Conservation (phyloP, 2,797 vertebrate species). For the Siniperca undulata region DNA sequence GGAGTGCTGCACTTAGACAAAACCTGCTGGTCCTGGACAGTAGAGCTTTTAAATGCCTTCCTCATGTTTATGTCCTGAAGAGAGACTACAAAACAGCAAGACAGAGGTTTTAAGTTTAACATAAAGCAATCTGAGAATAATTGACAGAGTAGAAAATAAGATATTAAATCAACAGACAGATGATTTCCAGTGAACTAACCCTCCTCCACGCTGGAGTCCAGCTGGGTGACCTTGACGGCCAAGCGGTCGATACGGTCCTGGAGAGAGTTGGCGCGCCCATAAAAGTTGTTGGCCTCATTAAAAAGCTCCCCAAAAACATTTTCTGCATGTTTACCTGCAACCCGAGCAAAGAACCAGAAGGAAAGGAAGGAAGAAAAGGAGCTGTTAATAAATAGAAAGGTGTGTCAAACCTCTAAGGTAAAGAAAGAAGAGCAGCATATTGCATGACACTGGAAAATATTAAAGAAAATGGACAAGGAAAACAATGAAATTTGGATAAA, state of each 20-base stretch:
- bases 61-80: constrained; percentile 94
- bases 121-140: not conserved
- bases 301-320: constrained; percentile 94
- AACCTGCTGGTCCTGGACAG: constrained; percentile 92
- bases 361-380: not conserved
- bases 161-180: not conserved
- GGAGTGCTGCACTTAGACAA: constrained; percentile 89
- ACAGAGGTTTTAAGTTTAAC: constrained; percentile 10
- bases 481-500: not conserved
- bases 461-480: not conserved
- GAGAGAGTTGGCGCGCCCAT: constrained; percentile 89
- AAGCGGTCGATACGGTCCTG: constrained; percentile 92
- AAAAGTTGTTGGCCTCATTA: constrained; percentile 92
- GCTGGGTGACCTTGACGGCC: constrained; percentile 91
- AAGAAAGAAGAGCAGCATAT: not conserved
- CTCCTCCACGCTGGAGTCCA: constrained; percentile 94
- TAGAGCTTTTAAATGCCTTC: constrained; percentile 92
- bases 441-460: not conserved
- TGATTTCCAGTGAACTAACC: constrained; percentile 79
- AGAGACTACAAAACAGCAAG: constrained; percentile 84
- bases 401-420: not conserved
- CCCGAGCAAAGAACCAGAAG: constrained; percentile 16
- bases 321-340: constrained; percentile 91
- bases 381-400: not conserved
- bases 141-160: constrained; percentile 1